Percentiles rank a stretch among this genome's conserved stretches.
Evolutionary conservation across 2,888 invertebrate genomes (phyloP).

Genomic region (Dinocampus coccinellae): DNA sequence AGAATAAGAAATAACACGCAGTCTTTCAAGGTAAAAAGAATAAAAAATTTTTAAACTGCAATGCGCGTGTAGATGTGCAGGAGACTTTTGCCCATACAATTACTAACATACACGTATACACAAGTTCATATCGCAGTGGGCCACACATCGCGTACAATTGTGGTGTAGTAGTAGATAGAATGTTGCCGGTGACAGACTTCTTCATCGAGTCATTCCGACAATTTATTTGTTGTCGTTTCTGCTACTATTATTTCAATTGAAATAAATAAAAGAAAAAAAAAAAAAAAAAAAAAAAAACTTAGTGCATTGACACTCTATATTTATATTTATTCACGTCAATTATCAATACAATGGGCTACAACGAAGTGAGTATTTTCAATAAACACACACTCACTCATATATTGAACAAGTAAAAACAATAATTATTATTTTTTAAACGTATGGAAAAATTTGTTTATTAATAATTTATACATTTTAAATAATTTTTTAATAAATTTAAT

Average conservation of each 20-base stretch:
- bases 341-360: slow-evolving; percentile 9
- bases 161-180: slow-evolving; percentile 3
- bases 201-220: neutral
- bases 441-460: neutral
- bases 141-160: neutral
- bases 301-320: neutral
- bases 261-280: neutral
- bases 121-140: neutral
- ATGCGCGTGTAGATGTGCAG: neutral
- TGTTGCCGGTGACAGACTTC: neutral
- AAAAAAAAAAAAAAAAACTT: neutral
- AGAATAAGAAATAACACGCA: neutral
- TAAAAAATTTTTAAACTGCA: neutral
- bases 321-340: neutral
- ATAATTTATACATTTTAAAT: no score
- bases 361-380: slow-evolving; percentile 21
- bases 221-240: neutral
- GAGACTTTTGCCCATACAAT: neutral
- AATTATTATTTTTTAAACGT: neutral
- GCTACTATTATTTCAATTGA: neutral
- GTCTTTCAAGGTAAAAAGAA: slow-evolving; percentile 1
- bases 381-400: neutral
- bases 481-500: no score
- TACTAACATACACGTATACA: neutral
- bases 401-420: neutral